phyloP scores from a whole-genome alignment of 2,797 vertebrate species.

The Betta splendens region DNA sequence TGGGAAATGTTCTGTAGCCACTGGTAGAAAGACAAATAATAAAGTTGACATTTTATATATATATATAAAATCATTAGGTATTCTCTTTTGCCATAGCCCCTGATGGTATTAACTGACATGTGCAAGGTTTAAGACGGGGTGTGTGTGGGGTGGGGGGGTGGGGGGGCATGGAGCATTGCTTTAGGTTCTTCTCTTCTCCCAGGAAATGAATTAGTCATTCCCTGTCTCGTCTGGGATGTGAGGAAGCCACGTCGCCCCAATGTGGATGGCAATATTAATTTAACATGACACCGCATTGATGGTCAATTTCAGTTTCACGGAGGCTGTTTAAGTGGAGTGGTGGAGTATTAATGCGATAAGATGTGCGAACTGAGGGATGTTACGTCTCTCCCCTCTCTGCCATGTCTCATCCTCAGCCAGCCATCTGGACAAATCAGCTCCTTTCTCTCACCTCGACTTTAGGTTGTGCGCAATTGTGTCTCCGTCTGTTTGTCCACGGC shows the following conservation, averaged over 20 bases:
- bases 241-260: conserved; percentile 76
- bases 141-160: conserved; percentile 15
- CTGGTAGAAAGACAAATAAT: conserved; percentile 3
- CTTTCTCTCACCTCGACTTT: conserved; percentile 85
- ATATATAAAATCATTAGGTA: conserved; percentile 17
- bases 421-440: conserved; percentile 89
- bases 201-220: conserved; percentile 84
- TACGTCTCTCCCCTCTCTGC: conserved; percentile 87
- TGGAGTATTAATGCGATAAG: conserved; percentile 85
- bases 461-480: conserved; percentile 55
- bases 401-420: conserved; percentile 90
- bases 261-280: conserved; percentile 84
- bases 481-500: conserved; percentile 56
- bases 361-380: conserved; percentile 87
- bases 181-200: conserved; percentile 68
- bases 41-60: conserved; percentile 21
- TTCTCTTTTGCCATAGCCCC: conserved; percentile 15
- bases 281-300: conserved; percentile 88
- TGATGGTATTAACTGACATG: conserved; percentile 31
- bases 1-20: too few species aligned
- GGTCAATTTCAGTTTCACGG: conserved; percentile 86
- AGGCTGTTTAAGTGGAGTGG: conserved; percentile 86
- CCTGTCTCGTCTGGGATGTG: conserved; percentile 78
- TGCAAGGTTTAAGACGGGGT: conserved; percentile 35
- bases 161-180: conserved; percentile 56